Conservation (phyloP, 1,140 invertebrate genomes). For the Chironomus tepperi region DNA sequence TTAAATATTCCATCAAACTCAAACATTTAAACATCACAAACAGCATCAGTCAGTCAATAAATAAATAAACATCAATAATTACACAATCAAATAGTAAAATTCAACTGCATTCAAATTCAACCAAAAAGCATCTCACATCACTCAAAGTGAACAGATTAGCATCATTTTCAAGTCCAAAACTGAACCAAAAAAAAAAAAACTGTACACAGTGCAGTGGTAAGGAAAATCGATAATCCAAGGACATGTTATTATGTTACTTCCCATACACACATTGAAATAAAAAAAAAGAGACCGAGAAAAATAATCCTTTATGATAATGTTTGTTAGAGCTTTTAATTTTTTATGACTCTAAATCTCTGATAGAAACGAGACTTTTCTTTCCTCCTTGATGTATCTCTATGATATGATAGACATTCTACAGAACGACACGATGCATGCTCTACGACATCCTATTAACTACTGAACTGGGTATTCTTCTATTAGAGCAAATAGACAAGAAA, state of each 20-base stretch:
- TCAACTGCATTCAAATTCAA: too few species aligned
- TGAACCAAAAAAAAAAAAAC: not conserved
- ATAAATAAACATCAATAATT: too few species aligned
- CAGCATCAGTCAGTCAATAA: too few species aligned
- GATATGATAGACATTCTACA: not conserved
- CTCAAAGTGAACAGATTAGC: too few species aligned
- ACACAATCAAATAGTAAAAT: too few species aligned
- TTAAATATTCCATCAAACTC: too few species aligned
- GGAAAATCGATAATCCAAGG: slow-evolving; percentile 12
- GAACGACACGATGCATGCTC: not conserved
- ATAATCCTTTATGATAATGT: slow-evolving; percentile 14
- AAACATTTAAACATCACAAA: too few species aligned
- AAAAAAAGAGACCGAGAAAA: not conserved
- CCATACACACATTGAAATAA: not conserved
- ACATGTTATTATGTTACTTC: slow-evolving; percentile 7
- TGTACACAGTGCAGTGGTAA: not conserved
- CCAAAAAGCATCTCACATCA: too few species aligned
- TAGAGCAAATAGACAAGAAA: not conserved
- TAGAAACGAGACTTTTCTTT: not conserved
- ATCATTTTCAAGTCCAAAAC: not conserved
- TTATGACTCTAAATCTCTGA: not conserved
- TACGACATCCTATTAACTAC: not conserved
- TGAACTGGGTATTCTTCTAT: not conserved
- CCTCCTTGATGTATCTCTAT: too few species aligned
- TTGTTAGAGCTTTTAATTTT: not conserved